Conservation (phyloP, 2,888 invertebrate genomes). For the Cephus rjabovi region DNA sequence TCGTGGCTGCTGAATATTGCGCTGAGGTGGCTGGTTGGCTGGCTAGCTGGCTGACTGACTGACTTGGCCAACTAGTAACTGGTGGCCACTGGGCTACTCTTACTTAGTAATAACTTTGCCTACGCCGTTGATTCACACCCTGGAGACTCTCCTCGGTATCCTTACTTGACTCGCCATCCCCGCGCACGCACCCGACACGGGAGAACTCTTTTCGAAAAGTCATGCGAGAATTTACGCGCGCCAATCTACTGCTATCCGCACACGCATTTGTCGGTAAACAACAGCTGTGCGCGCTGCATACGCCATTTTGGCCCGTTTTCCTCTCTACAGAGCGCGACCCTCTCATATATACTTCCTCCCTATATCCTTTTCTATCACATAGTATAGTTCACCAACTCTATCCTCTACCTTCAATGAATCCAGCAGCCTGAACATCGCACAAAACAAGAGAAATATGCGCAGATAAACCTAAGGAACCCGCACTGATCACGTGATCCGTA, state of each 20-base stretch:
- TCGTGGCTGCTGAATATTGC: background rate
- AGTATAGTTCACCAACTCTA: background rate
- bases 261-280: slow-evolving; percentile 61
- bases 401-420: background rate
- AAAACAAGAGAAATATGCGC: background rate
- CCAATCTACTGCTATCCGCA: slow-evolving; percentile 33
- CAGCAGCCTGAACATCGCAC: background rate
- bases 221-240: slow-evolving; percentile 20
- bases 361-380: background rate
- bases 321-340: background rate
- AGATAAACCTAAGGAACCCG: slow-evolving; percentile 25
- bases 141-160: background rate
- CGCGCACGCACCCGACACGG: background rate
- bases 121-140: background rate
- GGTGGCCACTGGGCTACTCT: background rate
- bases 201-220: slow-evolving; percentile 6
- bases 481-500: slow-evolving; percentile 31
- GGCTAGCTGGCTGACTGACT: background rate
- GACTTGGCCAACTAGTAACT: background rate
- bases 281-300: slow-evolving; percentile 53
- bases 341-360: slow-evolving; percentile 16
- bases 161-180: slow-evolving; percentile 1
- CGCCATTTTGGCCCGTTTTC: slow-evolving; percentile 46
- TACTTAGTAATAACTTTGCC: slow-evolving; percentile 2
- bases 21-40: background rate